Evolutionary conservation across 1,140 invertebrate species (phyloP), one percentile per base, ranked within the genome.

Genomic region (Drosophila nannoptera): DNA sequence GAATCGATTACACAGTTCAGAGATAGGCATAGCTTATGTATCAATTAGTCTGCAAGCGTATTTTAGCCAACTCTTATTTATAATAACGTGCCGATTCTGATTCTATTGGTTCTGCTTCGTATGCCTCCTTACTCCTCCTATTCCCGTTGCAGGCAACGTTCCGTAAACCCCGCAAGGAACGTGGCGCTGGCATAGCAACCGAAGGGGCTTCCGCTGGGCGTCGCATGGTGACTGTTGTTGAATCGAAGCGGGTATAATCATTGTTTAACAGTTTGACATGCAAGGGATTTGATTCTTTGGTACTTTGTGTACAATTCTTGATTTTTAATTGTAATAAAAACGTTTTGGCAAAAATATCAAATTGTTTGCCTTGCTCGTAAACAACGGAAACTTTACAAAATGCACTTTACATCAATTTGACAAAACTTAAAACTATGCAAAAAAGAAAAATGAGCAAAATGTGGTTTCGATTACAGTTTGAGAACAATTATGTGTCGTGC

Each of bases 291-390:
- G 22, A 5, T 16, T 5, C 11, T 11, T 11, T 29, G 16, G 4
- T 14, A 7, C 12, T 9, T 55, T 53, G 48, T 42, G 62, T 83
- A 80, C 75, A 76, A 78, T 83, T 83, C 78, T 75, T 38, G 40
- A 61, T 46, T 54, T 78, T 75, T 63, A 77, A 72, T 83, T 84
- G 55, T 69, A 75, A 69, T 84, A 83, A 56, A 84, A 84, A 84
- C 56, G 62, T 65, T 65, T 52, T 48, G 66, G 75, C 74, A 62
- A 70, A 62, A 78, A 66, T 72, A 62, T 36, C 38, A 71, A 82
- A 77, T 70, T 66, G 31, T 31, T 22, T 64, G 74, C 46, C 43
- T 69, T 67, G 66, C 78, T 73, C 69, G 56, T 63, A 78, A 16
- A 55, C 48, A 75, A 78, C 73, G 22, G 9, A 16, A 16, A 35